Percentiles rank a stretch among this genome's conserved stretches.
These are phyloP conservation scores for Lathamus discolor DNA, from an alignment of 2,113 vertebrate genomes.

Conservation along the genomic window DNA sequence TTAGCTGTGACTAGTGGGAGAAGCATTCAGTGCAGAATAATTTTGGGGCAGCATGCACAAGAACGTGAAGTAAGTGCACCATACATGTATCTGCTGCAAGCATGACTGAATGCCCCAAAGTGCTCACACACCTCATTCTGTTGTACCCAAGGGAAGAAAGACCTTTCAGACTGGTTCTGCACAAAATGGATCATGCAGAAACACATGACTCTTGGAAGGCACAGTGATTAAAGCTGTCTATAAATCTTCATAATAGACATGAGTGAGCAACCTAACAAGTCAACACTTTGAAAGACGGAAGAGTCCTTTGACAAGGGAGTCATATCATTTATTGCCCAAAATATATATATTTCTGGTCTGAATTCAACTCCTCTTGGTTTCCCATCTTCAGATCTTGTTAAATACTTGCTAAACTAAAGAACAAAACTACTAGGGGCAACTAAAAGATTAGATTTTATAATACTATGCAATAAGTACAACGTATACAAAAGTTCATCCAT, in stretches of 20 bases:
- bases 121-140: background rate
- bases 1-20: background rate
- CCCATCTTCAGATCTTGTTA: background rate
- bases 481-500: background rate
- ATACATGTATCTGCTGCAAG: background rate
- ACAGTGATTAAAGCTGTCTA: background rate
- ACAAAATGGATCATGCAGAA: background rate
- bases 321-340: background rate
- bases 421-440: background rate
- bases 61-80: background rate
- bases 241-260: background rate
- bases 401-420: background rate
- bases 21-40: background rate
- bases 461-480: background rate
- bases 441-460: background rate
- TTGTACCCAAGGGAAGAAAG: background rate
- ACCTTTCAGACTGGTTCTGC: background rate
- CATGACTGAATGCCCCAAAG: background rate
- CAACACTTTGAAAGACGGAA: background rate
- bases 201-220: background rate
- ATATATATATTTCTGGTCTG: background rate
- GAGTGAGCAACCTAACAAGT: background rate
- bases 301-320: background rate
- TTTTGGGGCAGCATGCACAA: rapidly evolving
- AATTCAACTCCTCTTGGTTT: background rate